These are phyloP conservation scores for Brachionichthys hirsutus DNA, from an alignment of 2,113 vertebrate species.

Conservation along the genomic window DNA sequence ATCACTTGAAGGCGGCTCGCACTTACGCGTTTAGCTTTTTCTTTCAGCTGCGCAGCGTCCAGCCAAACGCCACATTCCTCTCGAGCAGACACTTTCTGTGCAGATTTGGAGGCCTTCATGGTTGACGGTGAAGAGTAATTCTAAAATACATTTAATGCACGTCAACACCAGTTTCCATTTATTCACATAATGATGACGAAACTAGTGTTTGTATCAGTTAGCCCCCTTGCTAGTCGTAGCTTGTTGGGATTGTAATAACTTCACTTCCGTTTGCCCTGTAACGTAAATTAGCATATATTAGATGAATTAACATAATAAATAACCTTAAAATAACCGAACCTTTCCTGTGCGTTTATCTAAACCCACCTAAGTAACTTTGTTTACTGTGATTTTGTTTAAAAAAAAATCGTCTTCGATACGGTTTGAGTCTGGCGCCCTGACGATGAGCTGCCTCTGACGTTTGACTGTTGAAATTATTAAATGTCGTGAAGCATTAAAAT, in stretches of 20 bases:
- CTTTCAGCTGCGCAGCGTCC: constrained; percentile 72
- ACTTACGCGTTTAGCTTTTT: constrained; percentile 69
- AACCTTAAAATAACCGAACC: neutral
- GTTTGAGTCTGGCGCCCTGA: constrained; percentile 61
- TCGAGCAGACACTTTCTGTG: constrained; percentile 1
- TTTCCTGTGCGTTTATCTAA: neutral
- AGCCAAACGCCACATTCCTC: constrained; percentile 78
- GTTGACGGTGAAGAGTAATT: neutral
- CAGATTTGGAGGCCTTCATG: constrained; percentile 62
- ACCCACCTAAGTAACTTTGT: fast-evolving
- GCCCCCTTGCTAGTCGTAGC: neutral
- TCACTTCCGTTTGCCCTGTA: neutral
- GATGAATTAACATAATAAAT: constrained; percentile 3
- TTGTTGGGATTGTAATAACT: neutral
- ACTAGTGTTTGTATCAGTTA: neutral
- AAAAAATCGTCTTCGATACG: too few relatives aligned
- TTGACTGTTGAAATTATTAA: constrained; percentile 15
- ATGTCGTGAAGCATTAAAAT: fast-evolving
- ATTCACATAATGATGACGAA: neutral
- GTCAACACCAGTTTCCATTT: neutral
- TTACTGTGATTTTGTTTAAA: neutral
- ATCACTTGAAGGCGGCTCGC: neutral
- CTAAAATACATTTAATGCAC: neutral
- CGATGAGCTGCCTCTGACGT: constrained; percentile 1
- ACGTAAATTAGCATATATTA: neutral